Percentiles rank a stretch among this genome's conserved stretches.
These are phyloP conservation scores for Bombycilla garrulus DNA, from an alignment of 2,113 vertebrate species.

Conservation along the genomic window DNA sequence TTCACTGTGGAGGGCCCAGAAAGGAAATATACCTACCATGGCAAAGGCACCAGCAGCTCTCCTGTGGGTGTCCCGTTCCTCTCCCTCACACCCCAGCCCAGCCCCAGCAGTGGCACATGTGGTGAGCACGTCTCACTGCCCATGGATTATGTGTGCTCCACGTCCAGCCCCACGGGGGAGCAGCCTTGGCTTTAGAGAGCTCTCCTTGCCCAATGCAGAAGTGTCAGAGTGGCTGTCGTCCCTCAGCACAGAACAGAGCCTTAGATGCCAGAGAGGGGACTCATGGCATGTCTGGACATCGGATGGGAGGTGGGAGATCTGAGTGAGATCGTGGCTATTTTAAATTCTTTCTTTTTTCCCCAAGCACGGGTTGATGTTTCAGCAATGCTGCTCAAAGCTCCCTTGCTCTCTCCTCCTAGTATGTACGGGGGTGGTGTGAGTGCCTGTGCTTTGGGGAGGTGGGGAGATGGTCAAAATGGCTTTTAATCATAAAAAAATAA, in stretches of 20 bases:
- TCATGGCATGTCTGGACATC: background rate
- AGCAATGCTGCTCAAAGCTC: background rate
- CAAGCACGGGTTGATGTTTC: background rate
- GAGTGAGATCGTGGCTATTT: background rate
- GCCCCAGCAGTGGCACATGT: background rate
- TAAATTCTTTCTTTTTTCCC: background rate
- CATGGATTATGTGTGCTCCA: background rate
- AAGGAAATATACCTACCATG: slow-evolving; percentile 11
- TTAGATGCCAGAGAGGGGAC: background rate
- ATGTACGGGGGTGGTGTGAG: background rate
- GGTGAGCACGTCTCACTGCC: background rate
- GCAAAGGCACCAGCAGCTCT: background rate
- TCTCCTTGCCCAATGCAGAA: background rate
- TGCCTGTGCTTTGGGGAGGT: background rate
- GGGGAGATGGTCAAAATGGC: background rate
- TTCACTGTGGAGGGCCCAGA: background rate
- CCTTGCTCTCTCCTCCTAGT: background rate
- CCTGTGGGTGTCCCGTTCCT: background rate
- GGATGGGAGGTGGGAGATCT: background rate
- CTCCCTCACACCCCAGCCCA: background rate
- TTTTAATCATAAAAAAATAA: background rate
- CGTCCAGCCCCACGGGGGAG: background rate
- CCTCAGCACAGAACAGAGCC: background rate
- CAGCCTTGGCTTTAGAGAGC: background rate
- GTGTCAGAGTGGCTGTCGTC: background rate